A percentile compares a stretch with the other conserved stretches of the same genome.
Evolutionary conservation across 2,797 vertebrate genomes (phyloP).

Genomic region (Micropoecilia bifurca): DNA sequence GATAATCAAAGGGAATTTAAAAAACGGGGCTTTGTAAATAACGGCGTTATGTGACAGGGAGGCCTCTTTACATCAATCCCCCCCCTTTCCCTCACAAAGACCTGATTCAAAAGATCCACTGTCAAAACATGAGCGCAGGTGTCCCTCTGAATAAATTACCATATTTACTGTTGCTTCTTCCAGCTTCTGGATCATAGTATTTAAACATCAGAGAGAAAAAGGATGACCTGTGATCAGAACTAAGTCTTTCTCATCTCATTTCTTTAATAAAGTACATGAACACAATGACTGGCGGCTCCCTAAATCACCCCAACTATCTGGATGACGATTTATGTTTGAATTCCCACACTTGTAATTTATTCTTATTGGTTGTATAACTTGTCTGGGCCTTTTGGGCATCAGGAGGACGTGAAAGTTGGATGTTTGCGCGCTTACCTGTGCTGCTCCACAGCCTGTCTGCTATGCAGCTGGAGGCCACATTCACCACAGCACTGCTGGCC

Average conservation of each 20-base stretch:
- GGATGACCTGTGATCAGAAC: constrained; percentile 15
- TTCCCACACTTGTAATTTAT: not conserved
- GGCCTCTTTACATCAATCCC: constrained; percentile 54
- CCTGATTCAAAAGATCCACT: constrained; percentile 53
- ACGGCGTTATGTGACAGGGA: constrained; percentile 47
- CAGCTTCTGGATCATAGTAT: constrained; percentile 37
- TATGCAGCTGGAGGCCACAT: constrained; percentile 92
- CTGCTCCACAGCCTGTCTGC: constrained; percentile 92
- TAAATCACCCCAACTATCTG: not conserved
- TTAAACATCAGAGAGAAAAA: constrained; percentile 13
- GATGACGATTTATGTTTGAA: not conserved
- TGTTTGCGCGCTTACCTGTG: constrained; percentile 86
- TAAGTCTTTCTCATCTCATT: constrained; percentile 18
- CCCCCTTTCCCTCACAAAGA: constrained; percentile 41
- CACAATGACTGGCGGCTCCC: constrained; percentile 21
- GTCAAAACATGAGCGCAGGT: constrained; percentile 59
- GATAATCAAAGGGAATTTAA: constrained; percentile 66
- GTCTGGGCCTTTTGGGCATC: not conserved
- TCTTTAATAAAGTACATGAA: constrained; percentile 16
- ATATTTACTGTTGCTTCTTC: constrained; percentile 51
- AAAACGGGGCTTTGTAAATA: constrained; percentile 60
- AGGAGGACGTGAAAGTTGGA: not conserved
- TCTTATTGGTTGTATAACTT: not conserved
- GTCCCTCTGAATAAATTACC: constrained; percentile 66
- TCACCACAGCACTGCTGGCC: constrained; percentile 89